phyloP scores from a whole-genome alignment of 2,113 vertebrate species.

The Colaptes auratus region DNA sequence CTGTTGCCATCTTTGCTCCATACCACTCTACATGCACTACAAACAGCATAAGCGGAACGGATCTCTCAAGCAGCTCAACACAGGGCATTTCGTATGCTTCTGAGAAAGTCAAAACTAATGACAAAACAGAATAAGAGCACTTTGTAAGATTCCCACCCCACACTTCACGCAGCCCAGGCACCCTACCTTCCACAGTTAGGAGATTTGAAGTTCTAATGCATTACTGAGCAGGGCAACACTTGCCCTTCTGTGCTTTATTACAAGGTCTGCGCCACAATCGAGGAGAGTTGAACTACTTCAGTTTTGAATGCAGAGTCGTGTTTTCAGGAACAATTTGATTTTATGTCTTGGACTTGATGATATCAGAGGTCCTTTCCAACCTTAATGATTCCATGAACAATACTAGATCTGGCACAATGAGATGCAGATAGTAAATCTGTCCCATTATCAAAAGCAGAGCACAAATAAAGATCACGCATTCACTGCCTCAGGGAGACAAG shows the following conservation, averaged over 20 bases:
- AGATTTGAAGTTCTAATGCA: not conserved
- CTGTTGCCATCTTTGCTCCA: constrained; percentile 57
- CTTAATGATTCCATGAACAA: too few relatives aligned
- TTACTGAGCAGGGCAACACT: not conserved
- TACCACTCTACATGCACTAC: constrained; percentile 56
- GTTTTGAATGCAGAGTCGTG: not conserved
- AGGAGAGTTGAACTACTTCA: not conserved
- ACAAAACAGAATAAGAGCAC: constrained; percentile 54
- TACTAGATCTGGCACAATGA: not conserved
- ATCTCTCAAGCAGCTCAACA: constrained; percentile 56
- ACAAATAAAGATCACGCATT: not conserved
- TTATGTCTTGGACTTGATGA: not conserved
- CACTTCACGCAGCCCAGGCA: not conserved
- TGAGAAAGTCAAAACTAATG: constrained; percentile 57
- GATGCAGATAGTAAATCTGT: not conserved
- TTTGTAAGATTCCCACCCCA: constrained; percentile 45
- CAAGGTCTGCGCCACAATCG: not conserved
- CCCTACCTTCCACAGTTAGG: not conserved
- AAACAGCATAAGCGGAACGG: constrained; percentile 52
- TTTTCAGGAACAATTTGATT: not conserved
- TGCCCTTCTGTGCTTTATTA: not conserved
- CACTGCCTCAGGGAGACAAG: not conserved
- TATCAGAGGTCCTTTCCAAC: too few relatives aligned
- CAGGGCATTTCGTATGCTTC: constrained; percentile 22
- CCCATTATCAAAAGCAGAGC: not conserved